Base-by-base conservation (phyloP, 2,797 vertebrate genomes). In the Sebastolobus altivelis region DNA sequence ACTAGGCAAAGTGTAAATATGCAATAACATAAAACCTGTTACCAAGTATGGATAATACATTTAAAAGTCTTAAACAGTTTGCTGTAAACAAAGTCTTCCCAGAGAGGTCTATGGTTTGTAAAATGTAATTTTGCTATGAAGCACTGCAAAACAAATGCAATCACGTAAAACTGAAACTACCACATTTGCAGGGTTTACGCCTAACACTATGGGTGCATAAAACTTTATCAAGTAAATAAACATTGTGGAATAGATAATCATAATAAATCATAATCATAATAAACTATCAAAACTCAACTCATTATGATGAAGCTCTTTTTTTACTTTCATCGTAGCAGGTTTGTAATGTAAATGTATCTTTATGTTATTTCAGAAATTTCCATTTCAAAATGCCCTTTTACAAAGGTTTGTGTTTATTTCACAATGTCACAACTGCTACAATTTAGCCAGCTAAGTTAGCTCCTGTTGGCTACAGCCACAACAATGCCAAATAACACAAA, bases 81-180 rank as follows among this genome's bases (percentile, higher is more conserved):
- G 20, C 49, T 35, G 12, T 16, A 55, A 69, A 69, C 20, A 20
- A 33, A 20, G 22, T 66, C 65, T 29, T 65, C 9, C 2, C 14
- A 66, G 4, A 43, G 22, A 29, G 43, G 8, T 54, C 14, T 11
- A 2, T 37, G 5, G 14, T 58, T 29, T 43, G 22, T 58, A 38
- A 27, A 56, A 71, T 71, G 40, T 49, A 31, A n/a, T 29, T 58
- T 58, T 71, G 16, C 55, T 43, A 38, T 31, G 18, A 65, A 46
- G 63, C 9, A 12, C 25, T 18, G 52, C 27, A 7, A 31, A 52
- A 49, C 16, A 38, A 4, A 25, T 11, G 9, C 9, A 29, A 31
- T 22, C 1, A 22, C 18, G 22, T 62, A 1, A 52, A 49, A 31
- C 35, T 71, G 18, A 43, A 59, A 60, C 1, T 31, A 46, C 4